Base-by-base conservation (phyloP, 2,797 vertebrate genomes). In the Epinephelus coioides region DNA sequence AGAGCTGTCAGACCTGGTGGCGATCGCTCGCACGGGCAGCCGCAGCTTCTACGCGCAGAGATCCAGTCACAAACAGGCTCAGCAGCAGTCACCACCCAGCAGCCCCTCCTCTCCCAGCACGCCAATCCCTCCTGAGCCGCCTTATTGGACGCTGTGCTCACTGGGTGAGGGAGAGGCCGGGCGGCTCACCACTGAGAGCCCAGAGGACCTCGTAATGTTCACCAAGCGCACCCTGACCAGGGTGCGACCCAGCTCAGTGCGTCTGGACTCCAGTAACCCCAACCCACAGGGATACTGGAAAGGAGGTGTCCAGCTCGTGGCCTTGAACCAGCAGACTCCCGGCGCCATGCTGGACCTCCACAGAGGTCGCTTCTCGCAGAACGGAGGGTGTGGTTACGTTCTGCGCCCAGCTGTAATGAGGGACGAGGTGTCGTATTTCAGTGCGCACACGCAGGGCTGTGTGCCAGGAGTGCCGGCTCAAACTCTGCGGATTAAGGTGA, bases 241-340 rank as follows among this genome's bases (percentile, higher is more conserved):
- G 76, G 96, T 99, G 11, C 96, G 97, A 19, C 97, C 98, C 2
- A 98, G 97, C 87, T 96, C 97, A 0, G 97, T 99, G 92, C 95
- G 98, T 19, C 97, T 99, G 79, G 98, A 99, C 89, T 99, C 98
- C 53, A 99, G 98, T 91, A 99, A 99, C 91, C 93, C 97, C 78
- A 99, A 99, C 90, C 98, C 98, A 0, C 98, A 99, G 84, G 98
- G 97, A 69, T 99, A 97, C 90, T 99, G 98, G 98, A 98, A 99
- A 50, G 97, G 98, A 76, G 98, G 98, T 63, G 97, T 98, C 86
- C 98, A 99, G 92, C 96, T 99, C 14, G 98, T 99, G 90, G 97
- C 97, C 13, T 97, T 99, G 94, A 99, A 99, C 94, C 98, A 97
- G 82, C 98, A 99, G 95, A 99, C 98, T 0, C 97, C 98, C 0